These are phyloP conservation scores for Ciconia maguari DNA, from an alignment of 2,113 vertebrate genomes.

Conservation along the genomic window DNA sequence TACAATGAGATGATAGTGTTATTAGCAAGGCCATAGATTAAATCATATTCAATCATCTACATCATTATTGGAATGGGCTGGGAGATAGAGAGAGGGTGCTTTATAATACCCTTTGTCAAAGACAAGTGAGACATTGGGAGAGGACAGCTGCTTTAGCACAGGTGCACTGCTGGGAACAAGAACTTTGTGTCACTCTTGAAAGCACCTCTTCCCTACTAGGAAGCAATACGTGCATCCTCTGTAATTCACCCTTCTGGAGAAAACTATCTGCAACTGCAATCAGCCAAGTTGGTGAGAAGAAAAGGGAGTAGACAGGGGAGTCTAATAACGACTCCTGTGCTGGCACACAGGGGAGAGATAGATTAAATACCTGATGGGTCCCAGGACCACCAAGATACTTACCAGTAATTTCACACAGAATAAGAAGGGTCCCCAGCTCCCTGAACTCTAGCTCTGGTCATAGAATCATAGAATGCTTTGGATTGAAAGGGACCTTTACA, in stretches of 20 bases:
- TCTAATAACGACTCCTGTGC: not conserved
- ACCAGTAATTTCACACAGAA: not conserved
- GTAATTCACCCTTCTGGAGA: not conserved
- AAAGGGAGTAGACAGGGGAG: not conserved
- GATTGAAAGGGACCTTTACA: no score
- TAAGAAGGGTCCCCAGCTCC: not conserved
- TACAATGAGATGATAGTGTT: not conserved
- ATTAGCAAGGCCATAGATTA: not conserved
- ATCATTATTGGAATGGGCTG: not conserved
- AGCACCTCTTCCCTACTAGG: not conserved
- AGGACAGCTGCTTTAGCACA: not conserved
- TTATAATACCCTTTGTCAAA: not conserved
- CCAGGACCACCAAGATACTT: not conserved
- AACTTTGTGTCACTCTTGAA: not conserved
- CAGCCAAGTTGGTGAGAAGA: not conserved
- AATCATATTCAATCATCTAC: not conserved
- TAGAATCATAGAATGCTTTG: no score
- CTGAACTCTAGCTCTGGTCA: not conserved
- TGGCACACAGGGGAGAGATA: not conserved
- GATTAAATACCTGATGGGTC: not conserved
- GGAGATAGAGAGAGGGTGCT: not conserved
- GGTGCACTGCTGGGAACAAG: not conserved
- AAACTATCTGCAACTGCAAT: not conserved
- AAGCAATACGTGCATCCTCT: not conserved
- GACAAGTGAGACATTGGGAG: not conserved